Evolutionary conservation across 2,113 vertebrate genomes (phyloP).

Genomic region (Mungos mungo): DNA sequence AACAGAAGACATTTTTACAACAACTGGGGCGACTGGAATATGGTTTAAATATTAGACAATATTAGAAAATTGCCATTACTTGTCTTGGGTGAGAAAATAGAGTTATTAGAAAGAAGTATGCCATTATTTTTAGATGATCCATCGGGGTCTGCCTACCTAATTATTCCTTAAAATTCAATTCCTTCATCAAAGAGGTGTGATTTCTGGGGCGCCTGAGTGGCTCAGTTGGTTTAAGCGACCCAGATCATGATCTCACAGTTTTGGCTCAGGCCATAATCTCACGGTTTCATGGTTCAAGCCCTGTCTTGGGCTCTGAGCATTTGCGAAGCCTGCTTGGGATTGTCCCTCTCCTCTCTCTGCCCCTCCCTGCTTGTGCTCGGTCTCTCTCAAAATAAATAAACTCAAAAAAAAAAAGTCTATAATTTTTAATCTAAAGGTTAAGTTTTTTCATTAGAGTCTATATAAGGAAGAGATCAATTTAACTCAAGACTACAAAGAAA

Average conservation of each 20-base stretch:
- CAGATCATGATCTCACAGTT: too few species aligned
- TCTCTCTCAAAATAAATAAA: too few species aligned
- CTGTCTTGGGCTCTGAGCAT: too few species aligned
- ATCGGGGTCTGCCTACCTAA: neutral
- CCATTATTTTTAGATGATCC: neutral
- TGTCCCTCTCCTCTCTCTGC: too few species aligned
- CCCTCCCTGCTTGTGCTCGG: too few species aligned
- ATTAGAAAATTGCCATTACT: neutral
- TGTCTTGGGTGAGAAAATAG: neutral
- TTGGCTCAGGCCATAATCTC: too few species aligned
- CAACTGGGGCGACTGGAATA: neutral
- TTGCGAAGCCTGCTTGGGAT: too few species aligned
- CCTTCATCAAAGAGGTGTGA: neutral
- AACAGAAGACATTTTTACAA: neutral
- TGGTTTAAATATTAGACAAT: neutral
- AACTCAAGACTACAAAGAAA: neutral
- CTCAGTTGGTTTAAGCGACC: too few species aligned
- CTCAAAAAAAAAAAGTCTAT: neutral
- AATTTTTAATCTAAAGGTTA: neutral
- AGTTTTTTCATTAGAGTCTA: neutral
- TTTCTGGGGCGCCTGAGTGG: too few species aligned
- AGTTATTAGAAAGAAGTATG: neutral
- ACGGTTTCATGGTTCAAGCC: too few species aligned
- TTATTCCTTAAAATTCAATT: neutral
- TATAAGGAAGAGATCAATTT: neutral